These are phyloP conservation scores for Emydoidea blandingii DNA, from an alignment of 2,797 vertebrate genomes.

Conservation along the genomic window DNA sequence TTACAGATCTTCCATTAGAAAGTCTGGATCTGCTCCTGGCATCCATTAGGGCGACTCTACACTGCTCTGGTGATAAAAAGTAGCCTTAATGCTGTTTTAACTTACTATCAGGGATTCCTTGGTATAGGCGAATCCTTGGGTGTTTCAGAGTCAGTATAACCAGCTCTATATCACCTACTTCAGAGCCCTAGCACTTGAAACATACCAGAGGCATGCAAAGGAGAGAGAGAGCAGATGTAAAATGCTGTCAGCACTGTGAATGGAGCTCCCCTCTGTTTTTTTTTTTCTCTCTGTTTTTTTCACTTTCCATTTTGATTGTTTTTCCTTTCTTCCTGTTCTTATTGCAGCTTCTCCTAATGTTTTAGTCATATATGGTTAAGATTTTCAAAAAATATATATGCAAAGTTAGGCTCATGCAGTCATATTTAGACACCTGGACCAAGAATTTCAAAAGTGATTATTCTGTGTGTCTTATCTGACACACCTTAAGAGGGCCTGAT, in stretches of 20 bases:
- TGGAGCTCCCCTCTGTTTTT: no score
- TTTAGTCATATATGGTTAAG: no score
- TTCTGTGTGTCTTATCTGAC: rapidly evolving
- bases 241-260: no score
- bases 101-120: not conserved
- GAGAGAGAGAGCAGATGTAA: no score
- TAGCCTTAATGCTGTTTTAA: not conserved
- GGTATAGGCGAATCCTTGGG: not conserved
- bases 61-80: not conserved
- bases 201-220: no score
- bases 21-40: rapidly evolving
- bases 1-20: not conserved
- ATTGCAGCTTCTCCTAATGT: not conserved
- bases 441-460: not conserved
- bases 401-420: not conserved
- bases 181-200: no score
- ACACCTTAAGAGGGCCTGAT: not conserved
- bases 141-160: not conserved
- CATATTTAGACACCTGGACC: not conserved
- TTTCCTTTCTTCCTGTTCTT: no score
- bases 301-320: no score
- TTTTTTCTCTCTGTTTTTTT: no score
- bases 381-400: not conserved
- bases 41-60: not conserved
- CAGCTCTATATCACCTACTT: not conserved